Percentiles rank a stretch among this genome's conserved stretches.
phyloP scores from a whole-genome alignment of 2,797 vertebrate species.

The Cossypha dichroa region DNA sequence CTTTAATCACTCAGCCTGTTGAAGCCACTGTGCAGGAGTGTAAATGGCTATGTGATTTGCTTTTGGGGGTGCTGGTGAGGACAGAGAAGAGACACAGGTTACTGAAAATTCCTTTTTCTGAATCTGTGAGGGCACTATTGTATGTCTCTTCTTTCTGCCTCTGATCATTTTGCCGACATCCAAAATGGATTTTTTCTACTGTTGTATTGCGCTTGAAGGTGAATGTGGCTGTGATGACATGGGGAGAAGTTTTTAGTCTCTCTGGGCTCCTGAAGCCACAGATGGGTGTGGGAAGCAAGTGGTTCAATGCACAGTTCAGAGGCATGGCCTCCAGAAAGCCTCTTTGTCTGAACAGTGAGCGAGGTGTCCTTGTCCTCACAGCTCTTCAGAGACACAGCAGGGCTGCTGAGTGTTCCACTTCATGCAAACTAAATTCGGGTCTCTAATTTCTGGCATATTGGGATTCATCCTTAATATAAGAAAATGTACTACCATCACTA shows the following conservation, averaged over 20 bases:
- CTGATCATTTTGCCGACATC: neutral
- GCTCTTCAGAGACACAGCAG: neutral
- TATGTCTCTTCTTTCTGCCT: neutral
- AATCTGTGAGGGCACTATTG: rapidly evolving
- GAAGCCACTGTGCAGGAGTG: neutral
- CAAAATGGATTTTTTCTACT: neutral
- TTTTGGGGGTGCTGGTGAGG: neutral
- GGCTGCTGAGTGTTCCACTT: neutral
- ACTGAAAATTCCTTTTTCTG: neutral
- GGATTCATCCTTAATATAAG: neutral
- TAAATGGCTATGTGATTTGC: neutral
- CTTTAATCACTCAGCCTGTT: neutral
- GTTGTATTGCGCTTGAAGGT: neutral
- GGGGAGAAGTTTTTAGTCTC: neutral
- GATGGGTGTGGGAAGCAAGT: neutral
- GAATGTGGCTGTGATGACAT: neutral
- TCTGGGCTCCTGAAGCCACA: neutral
- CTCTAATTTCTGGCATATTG: neutral
- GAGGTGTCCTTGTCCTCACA: neutral
- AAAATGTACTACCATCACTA: neutral
- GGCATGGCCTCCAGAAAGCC: neutral
- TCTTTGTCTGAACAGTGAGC: neutral
- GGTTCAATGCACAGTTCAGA: neutral
- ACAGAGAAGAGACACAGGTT: neutral
- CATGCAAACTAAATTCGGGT: neutral